Evolutionary conservation across 1,140 invertebrate species (phyloP).

Genomic region (Drosophila asahinai): DNA sequence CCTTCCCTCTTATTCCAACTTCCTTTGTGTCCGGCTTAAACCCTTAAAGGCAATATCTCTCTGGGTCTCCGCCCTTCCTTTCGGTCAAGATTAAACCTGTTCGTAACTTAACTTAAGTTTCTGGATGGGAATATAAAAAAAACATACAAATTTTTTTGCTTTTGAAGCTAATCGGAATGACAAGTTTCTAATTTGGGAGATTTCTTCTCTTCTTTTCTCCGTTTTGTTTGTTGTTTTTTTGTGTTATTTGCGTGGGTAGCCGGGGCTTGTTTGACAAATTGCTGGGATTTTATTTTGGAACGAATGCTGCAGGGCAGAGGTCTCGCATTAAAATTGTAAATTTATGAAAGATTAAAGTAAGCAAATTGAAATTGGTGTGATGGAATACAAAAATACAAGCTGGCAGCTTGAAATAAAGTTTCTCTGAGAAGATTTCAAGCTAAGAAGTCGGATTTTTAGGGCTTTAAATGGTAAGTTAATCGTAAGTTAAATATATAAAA

Average conservation of each 20-base stretch:
- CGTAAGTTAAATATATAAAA: neutral
- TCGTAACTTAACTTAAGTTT: conserved; percentile 38
- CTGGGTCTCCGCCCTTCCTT: conserved; percentile 10
- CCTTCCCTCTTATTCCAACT: neutral
- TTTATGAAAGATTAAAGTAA: conserved; percentile 36
- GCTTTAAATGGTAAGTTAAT: neutral
- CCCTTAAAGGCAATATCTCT: conserved; percentile 41
- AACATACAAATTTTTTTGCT: conserved; percentile 27
- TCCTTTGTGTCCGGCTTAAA: conserved; percentile 35
- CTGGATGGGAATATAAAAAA: conserved; percentile 10
- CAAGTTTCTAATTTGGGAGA: conserved; percentile 73
- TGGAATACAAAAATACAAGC: neutral
- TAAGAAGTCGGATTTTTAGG: neutral
- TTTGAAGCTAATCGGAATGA: conserved; percentile 70
- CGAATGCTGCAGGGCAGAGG: conserved; percentile 1
- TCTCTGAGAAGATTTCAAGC: neutral
- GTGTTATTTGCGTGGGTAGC: conserved; percentile 21
- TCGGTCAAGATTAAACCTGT: conserved; percentile 43
- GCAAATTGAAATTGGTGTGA: conserved; percentile 21
- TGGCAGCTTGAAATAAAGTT: conserved; percentile 3
- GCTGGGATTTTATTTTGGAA: conserved; percentile 37
- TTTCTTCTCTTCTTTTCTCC: conserved; percentile 25
- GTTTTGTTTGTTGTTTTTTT: conserved; percentile 21
- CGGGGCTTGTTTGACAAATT: conserved; percentile 49
- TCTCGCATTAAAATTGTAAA: conserved; percentile 40